Base-by-base conservation (phyloP, 2,113 vertebrate genomes). In the Miniopterus natalensis region DNA sequence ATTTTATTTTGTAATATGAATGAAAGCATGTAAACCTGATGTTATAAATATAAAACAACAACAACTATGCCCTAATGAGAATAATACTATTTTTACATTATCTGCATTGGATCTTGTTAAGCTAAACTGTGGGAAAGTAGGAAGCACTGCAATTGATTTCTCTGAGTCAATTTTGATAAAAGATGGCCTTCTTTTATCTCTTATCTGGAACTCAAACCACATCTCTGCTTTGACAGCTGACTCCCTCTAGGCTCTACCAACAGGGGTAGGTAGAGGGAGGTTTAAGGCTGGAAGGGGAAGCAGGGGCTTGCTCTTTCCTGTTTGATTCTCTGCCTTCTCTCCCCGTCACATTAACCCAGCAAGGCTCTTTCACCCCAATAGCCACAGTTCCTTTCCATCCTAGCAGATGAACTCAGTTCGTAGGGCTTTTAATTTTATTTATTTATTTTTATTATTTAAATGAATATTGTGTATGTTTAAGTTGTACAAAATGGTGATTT, bases 1-100 rank as follows among this genome's bases (percentile, higher is more conserved):
- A 63, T 79, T 75, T 85, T 84, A 75, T 71, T 93, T 90, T 91
- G 29, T 36, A 93, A 95, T 84, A 88, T 80, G 11, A 95, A 74
- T 27, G 10, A 74, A 11, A 79, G 0, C 59, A 13, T n/a, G 2
- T 27, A 89, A 87, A 65, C 2, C 2, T 70, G 20, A 10, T 81
- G 1, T 89, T 83, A 79, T 65, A 2, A 63, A n/a, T 40, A 81
- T 12, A 53, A 61, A 15, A 36, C 36, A 36, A 36, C 36, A 36
- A 36, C 36, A 36, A 36, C 36, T 42, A 29, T 71, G 5, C 10
- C 14, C 70, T 92, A 77, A 81, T 74, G 81, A 95, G 17, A 90
- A 68, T 55, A 23, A 61, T 25, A 74, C 80, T 6, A 51, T 65
- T 73, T 95, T 88, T 42, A 78, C 11, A 92, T 88, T 63, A 3